Evolutionary conservation across 2,888 invertebrate species (phyloP), one percentile per base, ranked within the genome.

Genomic region (Ectemnius continuus): DNA sequence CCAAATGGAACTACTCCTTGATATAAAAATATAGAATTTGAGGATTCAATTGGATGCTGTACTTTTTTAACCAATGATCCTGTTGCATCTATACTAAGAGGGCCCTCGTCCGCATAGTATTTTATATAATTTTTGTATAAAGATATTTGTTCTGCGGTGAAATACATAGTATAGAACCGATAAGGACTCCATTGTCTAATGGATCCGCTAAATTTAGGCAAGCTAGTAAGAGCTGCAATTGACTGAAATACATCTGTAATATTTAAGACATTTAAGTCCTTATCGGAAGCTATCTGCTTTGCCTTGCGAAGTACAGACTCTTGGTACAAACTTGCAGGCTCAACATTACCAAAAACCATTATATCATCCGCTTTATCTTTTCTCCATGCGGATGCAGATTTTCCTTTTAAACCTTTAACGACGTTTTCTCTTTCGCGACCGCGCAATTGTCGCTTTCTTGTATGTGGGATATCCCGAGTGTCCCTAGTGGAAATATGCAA

Each of bases 31-130:
- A 80, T 74, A 4, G 67, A 69, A n/a, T 56, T 59, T 58, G 67
- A 75, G 11, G 66, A 63, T 3, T 75, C 74, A 63, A 75, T 76
- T 11, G 60, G 70, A 6, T 70, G 70, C 58, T 61, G 56, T 46
- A 70, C 70, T 67, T 73, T 62, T 60, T 74, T 73, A n/a, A 76
- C 47, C 2, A 84, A 4, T 0, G 67, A 64, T 23, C 82, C 83
- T n/a, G 85, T 82, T 4, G 84, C 80, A 73, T 85, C 82, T 13
- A 83, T 78, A 48, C 77, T 74, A 0, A 82, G 67, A 18, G 65
- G 78, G 8, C 67, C 61, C 36, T 16, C 14, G 16, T 1, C 14
- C 36, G 5, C n/a, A 52, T 52, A 52, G 52, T 52, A 13, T 16
- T 52, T 52, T 16, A 16, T 1, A 16, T 52, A 52, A 52, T 4